These are phyloP conservation scores for Prionailurus viverrinus DNA, from an alignment of 2,113 vertebrate species.

Conservation along the genomic window DNA sequence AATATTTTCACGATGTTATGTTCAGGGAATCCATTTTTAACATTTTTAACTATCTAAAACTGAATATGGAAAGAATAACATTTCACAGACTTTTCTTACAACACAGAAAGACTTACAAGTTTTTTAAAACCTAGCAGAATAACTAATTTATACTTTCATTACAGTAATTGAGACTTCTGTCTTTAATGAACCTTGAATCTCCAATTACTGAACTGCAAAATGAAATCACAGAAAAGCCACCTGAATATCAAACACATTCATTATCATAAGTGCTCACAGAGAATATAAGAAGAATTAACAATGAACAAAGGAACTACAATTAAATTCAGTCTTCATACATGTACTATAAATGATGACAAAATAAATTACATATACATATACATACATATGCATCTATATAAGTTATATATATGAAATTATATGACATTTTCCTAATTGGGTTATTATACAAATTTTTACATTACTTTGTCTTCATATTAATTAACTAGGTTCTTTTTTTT, in stretches of 20 bases:
- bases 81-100: slow-evolving; percentile 67
- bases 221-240: not conserved
- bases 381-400: not conserved
- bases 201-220: not conserved
- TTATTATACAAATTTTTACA: not conserved
- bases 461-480: not conserved
- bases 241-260: not conserved
- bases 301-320: not conserved
- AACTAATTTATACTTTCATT: not conserved
- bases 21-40: slow-evolving; percentile 9
- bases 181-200: slow-evolving; percentile 1
- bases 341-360: not conserved
- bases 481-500: not conserved
- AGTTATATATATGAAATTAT: not conserved
- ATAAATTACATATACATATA: not conserved
- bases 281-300: not conserved
- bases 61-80: slow-evolving; percentile 10
- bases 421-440: not conserved
- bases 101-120: not conserved
- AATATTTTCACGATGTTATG: not conserved
- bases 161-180: not conserved
- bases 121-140: slow-evolving; percentile 6
- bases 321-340: not conserved
- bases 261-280: slow-evolving; percentile 22
- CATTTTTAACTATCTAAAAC: slow-evolving; percentile 19